Evolutionary conservation across 2,797 vertebrate genomes (phyloP), one percentile per base, ranked within the genome.

Genomic region (Sandelia bainsii): DNA sequence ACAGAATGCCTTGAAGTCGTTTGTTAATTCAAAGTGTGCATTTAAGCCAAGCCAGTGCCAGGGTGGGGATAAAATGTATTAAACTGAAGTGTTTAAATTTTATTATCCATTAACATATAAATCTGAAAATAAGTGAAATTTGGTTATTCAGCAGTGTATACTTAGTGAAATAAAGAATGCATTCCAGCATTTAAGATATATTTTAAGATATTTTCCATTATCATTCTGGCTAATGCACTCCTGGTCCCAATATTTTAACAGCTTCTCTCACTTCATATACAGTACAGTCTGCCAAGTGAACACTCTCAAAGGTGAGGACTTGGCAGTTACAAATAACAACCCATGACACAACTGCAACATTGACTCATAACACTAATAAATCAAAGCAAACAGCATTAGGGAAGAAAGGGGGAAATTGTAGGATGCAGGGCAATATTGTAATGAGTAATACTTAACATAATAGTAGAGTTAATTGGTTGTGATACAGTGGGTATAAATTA

Each of bases 301-400:
- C 79, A 60, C 81, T 87, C 63, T 78, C 57, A 25, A 71, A 84
- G 77, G 82, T 77, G 80, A 80, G 58, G 29, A 66, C 84, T 81
- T 83, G 79, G 82, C 81, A 87, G 75, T 45, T 61, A 71, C 63
- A 89, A 91, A 86, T 67, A 79, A 80, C 75, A 84, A 82, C 82
- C 74, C 83, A 75, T 75, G 69, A 82, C 75, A 82, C 51, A 22
- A 45, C 77, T 79, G 67, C 46, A 72, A 53, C 76, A 48, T 27
- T 57, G 67, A 79, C 58, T 69, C 70, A 56, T 40, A 72, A 64
- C 40, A 39, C 49, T 50, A 45, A 86, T 83, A 83, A 85, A 86
- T 91, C 75, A 72, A 20, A 71, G 76, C 54, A 63, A 89, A 84
- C 66, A 75, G 63, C 65, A 51, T 53, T 27, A 56, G 54, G 74